Conservation (phyloP, 2,888 invertebrate genomes). For the Stenolophus ochropezus region DNA sequence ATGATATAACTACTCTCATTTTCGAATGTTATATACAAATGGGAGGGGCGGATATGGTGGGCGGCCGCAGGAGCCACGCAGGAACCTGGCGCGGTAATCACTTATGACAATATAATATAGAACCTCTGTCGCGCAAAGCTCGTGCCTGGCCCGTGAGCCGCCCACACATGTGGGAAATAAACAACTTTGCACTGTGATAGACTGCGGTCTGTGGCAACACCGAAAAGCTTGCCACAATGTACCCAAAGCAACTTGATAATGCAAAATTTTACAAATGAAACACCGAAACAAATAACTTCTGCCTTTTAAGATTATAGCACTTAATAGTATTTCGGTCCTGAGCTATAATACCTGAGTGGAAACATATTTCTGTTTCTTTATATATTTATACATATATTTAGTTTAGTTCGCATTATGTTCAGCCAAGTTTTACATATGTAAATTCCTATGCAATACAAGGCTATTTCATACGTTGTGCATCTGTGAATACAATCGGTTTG, state of each 20-base stretch:
- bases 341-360: conserved; percentile 73
- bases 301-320: conserved; percentile 59
- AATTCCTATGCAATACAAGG: conserved; percentile 27
- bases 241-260: conserved; percentile 57
- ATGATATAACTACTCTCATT: conserved; percentile 59
- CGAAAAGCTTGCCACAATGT: conserved; percentile 28
- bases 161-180: conserved; percentile 36
- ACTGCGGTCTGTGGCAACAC: conserved; percentile 11
- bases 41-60: conserved; percentile 27
- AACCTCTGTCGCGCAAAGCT: conserved; percentile 44
- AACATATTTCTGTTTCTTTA: conserved; percentile 66
- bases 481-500: conserved; percentile 53
- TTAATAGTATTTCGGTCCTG: conserved; percentile 67
- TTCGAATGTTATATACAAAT: conserved; percentile 54
- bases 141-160: not conserved
- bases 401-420: conserved; percentile 52
- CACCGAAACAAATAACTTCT: conserved; percentile 55
- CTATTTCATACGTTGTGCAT: conserved; percentile 56
- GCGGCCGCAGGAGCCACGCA: conserved; percentile 15
- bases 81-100: conserved; percentile 13
- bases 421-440: conserved; percentile 44
- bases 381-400: conserved; percentile 61
- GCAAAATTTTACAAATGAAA: conserved; percentile 52
- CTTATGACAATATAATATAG: conserved; percentile 53
- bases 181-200: conserved; percentile 54